Conservation (phyloP, 2,797 vertebrate species). For the Limnodromus scolopaceus region DNA sequence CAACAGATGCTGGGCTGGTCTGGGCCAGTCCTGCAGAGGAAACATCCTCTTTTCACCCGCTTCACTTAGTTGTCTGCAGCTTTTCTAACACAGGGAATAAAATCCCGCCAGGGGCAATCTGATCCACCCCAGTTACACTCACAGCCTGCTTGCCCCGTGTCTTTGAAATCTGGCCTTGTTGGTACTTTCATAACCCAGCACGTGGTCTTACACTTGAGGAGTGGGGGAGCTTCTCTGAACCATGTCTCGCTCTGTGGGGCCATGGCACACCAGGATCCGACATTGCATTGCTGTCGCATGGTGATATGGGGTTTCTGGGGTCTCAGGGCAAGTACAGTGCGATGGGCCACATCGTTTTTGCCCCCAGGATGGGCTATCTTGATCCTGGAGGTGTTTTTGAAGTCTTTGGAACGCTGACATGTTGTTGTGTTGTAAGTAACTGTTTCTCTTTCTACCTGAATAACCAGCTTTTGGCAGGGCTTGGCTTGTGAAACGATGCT, state of each 20-base stretch:
- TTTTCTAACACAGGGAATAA: background rate
- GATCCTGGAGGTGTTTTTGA: background rate
- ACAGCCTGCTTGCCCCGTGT: background rate
- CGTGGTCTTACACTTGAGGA: background rate
- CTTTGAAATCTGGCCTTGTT: background rate
- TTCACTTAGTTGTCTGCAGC: background rate
- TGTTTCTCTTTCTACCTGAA: background rate
- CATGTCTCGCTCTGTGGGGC: rapidly evolving
- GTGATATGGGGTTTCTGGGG: background rate
- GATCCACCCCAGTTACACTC: background rate
- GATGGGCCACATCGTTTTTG: background rate
- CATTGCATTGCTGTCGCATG: rapidly evolving
- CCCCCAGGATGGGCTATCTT: background rate
- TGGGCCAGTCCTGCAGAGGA: background rate
- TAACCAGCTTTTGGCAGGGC: background rate
- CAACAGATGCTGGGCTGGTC: background rate
- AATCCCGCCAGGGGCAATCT: background rate
- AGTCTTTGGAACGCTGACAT: background rate
- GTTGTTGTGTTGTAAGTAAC: too few relatives aligned
- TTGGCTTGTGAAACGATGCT: background rate
- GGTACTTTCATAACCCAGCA: conserved; percentile 5
- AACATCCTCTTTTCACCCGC: background rate
- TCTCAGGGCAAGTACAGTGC: background rate
- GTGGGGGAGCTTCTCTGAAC: background rate
- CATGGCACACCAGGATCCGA: rapidly evolving